Conservation (phyloP, 2,888 invertebrate species). For the Nymphalis c-album region DNA sequence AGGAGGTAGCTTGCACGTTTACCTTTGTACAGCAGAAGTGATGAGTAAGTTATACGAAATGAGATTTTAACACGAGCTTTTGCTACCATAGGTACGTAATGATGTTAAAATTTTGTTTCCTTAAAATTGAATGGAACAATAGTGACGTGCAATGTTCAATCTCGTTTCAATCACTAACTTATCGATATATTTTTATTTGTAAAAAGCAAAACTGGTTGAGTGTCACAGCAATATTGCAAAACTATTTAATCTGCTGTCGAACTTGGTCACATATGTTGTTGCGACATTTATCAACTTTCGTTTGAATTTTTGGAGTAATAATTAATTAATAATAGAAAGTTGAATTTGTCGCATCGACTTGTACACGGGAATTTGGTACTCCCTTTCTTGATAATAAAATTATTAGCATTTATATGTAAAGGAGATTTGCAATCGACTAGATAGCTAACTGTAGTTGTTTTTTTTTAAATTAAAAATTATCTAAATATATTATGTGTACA, state of each 20-base stretch:
- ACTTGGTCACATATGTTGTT: constrained; percentile 12
- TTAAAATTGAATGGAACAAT: constrained; percentile 32
- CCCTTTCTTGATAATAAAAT: constrained; percentile 47
- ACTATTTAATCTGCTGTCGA: constrained; percentile 15
- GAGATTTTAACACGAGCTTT: constrained; percentile 34
- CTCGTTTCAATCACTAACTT: constrained; percentile 48
- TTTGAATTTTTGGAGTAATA: not conserved
- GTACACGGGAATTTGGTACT: constrained; percentile 50
- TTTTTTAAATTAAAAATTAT: not conserved
- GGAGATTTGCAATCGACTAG: constrained; percentile 48
- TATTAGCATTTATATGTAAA: constrained; percentile 61
- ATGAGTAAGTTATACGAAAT: constrained; percentile 30
- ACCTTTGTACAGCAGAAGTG: constrained; percentile 3
- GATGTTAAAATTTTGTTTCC: constrained; percentile 19
- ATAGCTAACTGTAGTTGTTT: constrained; percentile 5
- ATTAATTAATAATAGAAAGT: constrained; percentile 4
- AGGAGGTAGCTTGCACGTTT: constrained; percentile 1
- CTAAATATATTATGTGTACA: not conserved
- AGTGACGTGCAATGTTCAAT: constrained; percentile 46
- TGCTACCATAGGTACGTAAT: constrained; percentile 11
- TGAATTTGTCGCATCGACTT: constrained; percentile 13
- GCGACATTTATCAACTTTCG: constrained; percentile 15
- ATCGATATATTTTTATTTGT: constrained; percentile 34
- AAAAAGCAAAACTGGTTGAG: constrained; percentile 16
- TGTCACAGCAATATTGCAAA: constrained; percentile 15